Evolutionary conservation across 2,888 invertebrate species (phyloP).

Genomic region (Bimastos eiseni): DNA sequence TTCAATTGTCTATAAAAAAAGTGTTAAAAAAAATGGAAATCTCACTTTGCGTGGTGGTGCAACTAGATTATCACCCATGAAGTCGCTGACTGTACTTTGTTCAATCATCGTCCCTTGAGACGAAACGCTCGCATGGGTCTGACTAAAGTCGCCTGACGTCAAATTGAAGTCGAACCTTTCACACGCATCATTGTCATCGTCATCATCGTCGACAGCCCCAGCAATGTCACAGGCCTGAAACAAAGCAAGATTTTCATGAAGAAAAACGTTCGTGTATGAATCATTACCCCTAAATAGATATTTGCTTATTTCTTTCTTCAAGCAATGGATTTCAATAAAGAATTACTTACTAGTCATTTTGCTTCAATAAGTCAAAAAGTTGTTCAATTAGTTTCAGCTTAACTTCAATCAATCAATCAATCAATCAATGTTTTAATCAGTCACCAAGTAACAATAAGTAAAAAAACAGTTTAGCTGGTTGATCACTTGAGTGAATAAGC

Average conservation of each 20-base stretch:
- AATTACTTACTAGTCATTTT: no score
- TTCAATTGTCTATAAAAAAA: neutral
- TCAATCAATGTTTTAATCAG: no score
- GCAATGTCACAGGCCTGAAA: neutral
- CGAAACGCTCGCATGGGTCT: constrained; percentile 31
- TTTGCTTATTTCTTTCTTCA: neutral
- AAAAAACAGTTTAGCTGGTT: no score
- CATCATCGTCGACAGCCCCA: constrained; percentile 45
- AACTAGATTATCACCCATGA: constrained; percentile 54
- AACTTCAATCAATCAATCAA: no score
- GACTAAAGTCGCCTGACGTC: constrained; percentile 53
- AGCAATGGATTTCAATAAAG: no score
- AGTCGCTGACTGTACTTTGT: constrained; percentile 29
- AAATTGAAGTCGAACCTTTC: constrained; percentile 50
- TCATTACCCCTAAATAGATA: neutral
- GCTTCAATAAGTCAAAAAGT: no score
- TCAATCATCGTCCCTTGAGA: constrained; percentile 7
- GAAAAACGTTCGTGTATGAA: neutral
- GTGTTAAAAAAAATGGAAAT: no score
- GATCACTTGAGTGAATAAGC: no score
- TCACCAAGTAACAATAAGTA: no score
- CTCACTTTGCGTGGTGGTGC: constrained; percentile 57
- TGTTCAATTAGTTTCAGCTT: no score
- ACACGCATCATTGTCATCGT: constrained; percentile 51
- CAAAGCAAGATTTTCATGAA: neutral